Base-by-base conservation (phyloP, 2,888 invertebrate species). In the Protonemura montana region DNA sequence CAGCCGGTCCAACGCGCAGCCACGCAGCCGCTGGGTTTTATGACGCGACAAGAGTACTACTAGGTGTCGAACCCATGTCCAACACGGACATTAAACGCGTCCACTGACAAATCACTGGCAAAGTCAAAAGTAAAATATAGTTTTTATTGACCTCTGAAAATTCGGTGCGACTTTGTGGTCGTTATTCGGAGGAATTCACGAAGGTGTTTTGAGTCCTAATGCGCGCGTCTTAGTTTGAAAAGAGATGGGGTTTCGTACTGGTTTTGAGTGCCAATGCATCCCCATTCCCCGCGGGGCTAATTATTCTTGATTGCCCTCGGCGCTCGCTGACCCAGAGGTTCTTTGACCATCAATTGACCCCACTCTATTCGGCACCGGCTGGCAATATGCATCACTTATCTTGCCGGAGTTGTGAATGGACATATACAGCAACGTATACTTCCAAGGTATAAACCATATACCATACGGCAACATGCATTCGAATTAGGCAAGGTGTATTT, bases 281-380 rank as follows among this genome's bases (percentile, higher is more conserved):
- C 5, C 41, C 13, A 13, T 41, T 13, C 41, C 41, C 41, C 5
- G 5, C 16, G 59, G 59, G 59, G 59, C 59, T 59, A 59, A 59
- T 59, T 59, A 59, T 59, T 1, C 59, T 21, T 59, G 59, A 59
- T 59, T 59, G 59, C 59, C 59, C 59, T 59, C 59, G 59, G 21
- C 59, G 59, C 59, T 2, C 59, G 59, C 6, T 59, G 59, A 59
- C 59, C 59, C 21, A 59, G 21, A 59, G 59, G 16, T 59, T 59
- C 59, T 59, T 59, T 59, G 59, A 59, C 59, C 59, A 13, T 10
- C 59, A 59, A 59, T 59, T 59, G 59, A 59, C 59, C 59, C 59
- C 59, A 59, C 59, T 59, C 59, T 59, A 59, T 59, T 59, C 59
- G 13, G 59, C 59, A 59, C 59, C 59, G 59, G 59, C 59, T 59